phyloP scores from a whole-genome alignment of 2,888 invertebrate species.

The Hyposoter didymator region DNA sequence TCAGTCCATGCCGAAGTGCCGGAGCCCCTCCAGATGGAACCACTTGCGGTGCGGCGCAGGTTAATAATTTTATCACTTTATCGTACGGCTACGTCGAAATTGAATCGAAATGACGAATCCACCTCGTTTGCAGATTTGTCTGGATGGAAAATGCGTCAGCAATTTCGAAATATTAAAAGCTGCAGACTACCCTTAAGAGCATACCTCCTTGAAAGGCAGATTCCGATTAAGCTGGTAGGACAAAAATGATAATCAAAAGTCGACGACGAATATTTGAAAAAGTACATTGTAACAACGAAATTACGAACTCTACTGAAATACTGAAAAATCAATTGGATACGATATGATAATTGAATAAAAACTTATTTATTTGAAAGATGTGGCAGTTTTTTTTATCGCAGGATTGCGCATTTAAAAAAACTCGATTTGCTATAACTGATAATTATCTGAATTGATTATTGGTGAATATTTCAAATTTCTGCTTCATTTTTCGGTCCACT shows the following conservation, averaged over 20 bases:
- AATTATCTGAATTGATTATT: background rate
- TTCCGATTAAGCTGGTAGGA: background rate
- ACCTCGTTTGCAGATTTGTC: conserved; percentile 17
- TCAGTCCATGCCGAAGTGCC: background rate
- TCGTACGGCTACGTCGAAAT: background rate
- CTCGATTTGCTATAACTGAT: background rate
- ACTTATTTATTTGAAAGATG: background rate
- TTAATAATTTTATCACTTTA: background rate
- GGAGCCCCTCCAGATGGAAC: conserved; percentile 17
- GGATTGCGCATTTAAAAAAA: background rate
- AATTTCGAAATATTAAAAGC: background rate
- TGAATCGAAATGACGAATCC: background rate
- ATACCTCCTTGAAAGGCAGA: background rate
- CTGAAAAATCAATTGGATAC: background rate
- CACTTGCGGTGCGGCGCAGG: conserved; percentile 1
- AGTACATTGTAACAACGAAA: background rate
- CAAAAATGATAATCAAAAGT: background rate
- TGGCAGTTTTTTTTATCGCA: background rate
- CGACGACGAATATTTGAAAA: background rate
- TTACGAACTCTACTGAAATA: background rate
- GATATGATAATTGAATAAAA: background rate
- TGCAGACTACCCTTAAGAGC: background rate
- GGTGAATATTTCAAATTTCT: background rate
- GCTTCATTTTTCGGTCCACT: background rate
- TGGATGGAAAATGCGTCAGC: conserved; percentile 21